Conservation (phyloP, 2,113 vertebrate genomes). For the Vicugna pacos region DNA sequence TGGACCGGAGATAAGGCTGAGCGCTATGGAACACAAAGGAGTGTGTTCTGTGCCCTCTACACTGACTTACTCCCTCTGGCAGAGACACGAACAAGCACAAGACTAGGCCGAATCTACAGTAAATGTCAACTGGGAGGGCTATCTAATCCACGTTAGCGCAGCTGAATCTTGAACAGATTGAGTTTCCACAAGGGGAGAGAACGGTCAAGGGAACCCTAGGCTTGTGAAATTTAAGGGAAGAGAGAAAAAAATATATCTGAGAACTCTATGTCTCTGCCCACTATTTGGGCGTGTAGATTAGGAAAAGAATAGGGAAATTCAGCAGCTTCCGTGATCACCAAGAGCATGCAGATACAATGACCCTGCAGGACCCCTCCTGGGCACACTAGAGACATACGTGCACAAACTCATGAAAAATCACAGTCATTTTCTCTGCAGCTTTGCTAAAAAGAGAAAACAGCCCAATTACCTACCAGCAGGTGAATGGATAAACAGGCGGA, state of each 20-base stretch:
- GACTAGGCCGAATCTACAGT: not conserved
- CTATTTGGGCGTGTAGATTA: not conserved
- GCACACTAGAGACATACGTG: not conserved
- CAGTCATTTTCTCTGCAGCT: not conserved
- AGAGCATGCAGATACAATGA: rapidly evolving
- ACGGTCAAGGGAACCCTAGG: not conserved
- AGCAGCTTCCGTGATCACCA: not conserved
- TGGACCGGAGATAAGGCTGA: not conserved
- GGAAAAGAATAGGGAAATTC: not conserved
- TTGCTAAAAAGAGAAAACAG: not conserved
- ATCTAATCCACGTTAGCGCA: not conserved
- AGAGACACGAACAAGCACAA: not conserved
- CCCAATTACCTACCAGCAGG: not conserved
- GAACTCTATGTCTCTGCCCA: not conserved
- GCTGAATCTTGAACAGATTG: not conserved
- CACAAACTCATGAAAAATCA: not conserved
- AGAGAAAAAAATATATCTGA: not conserved
- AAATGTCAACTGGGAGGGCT: not conserved
- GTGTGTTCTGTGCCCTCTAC: not conserved
- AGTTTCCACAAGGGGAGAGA: not conserved
- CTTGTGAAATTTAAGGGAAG: not conserved
- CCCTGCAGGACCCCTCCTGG: rapidly evolving
- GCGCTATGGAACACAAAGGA: not conserved
- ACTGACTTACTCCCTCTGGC: not conserved
- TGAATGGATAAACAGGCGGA: not conserved